Percentiles rank a stretch among this genome's conserved stretches.
Conservation (phyloP, 2,113 vertebrate species). For the Paradisaea rubra region DNA sequence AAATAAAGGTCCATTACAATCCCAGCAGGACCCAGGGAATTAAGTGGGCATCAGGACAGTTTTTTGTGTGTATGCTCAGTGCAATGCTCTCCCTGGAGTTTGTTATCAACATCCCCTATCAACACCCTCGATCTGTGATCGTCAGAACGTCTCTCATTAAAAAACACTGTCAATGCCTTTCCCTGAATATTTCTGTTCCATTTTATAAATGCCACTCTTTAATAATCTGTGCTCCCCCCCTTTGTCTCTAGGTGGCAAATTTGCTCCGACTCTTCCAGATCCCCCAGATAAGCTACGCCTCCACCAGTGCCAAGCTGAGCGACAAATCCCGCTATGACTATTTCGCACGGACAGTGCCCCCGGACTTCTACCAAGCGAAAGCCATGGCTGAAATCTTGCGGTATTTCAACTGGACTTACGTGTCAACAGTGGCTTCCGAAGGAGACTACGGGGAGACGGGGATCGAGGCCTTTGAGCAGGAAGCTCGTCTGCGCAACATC, state of each 20-base stretch:
- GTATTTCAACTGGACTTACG: conserved; percentile 97
- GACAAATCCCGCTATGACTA: conserved; percentile 97
- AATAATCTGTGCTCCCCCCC: background rate
- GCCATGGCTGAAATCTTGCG: conserved; percentile 97
- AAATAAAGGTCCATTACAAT: background rate
- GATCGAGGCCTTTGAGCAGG: conserved; percentile 96
- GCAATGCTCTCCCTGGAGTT: background rate
- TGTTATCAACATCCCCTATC: background rate
- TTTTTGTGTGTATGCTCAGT: background rate
- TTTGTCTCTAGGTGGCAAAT: conserved; percentile 86
- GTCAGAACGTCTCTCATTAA: background rate
- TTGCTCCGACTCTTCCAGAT: conserved; percentile 96
- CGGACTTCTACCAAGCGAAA: conserved; percentile 97
- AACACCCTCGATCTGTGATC: background rate
- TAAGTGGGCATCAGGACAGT: background rate
- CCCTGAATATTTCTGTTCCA: background rate
- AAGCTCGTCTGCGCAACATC: conserved; percentile 92
- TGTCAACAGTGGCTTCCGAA: conserved; percentile 94
- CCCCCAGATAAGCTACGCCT: conserved; percentile 97
- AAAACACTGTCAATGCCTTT: background rate
- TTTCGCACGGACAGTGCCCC: conserved; percentile 93
- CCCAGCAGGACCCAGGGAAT: background rate
- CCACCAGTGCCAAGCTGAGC: conserved; percentile 96
- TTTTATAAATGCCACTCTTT: background rate
- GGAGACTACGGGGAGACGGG: conserved; percentile 96